These are phyloP conservation scores for Mya arenaria DNA, from an alignment of 1,140 invertebrate species.

Conservation along the genomic window DNA sequence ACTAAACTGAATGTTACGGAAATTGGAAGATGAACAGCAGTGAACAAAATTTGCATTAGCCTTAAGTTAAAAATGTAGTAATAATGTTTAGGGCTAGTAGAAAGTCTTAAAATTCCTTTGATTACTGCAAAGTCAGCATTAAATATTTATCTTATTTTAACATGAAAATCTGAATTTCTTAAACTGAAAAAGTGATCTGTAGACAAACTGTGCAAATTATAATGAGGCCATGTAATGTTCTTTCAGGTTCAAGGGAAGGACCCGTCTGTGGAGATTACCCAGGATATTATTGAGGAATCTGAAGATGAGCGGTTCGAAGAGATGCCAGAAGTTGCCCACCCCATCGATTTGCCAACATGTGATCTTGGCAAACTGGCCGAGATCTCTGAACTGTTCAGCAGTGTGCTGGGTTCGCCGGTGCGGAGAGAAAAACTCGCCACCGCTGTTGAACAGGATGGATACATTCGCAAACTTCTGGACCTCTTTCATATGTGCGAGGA, in stretches of 20 bases:
- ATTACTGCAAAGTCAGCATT: too few species aligned
- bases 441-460: constrained; percentile 96
- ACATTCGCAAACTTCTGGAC: constrained; percentile 97
- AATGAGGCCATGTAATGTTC: neutral
- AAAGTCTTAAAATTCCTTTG: too few species aligned
- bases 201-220: neutral
- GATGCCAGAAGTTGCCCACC: constrained; percentile 87
- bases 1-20: too few species aligned
- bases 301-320: constrained; percentile 99
- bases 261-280: constrained; percentile 98
- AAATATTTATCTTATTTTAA: too few species aligned
- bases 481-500: constrained; percentile 99
- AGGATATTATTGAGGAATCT: constrained; percentile 98
- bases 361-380: constrained; percentile 96
- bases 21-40: too few species aligned
- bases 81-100: too few species aligned
- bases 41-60: too few species aligned
- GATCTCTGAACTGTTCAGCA: constrained; percentile 90
- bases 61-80: too few species aligned
- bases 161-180: too few species aligned
- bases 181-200: too few species aligned
- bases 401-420: constrained; percentile 82
- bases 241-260: constrained; percentile 97
- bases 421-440: constrained; percentile 97
- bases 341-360: constrained; percentile 90